Evolutionary conservation across 2,888 invertebrate genomes (phyloP).

Genomic region (Rotaria sp.): DNA sequence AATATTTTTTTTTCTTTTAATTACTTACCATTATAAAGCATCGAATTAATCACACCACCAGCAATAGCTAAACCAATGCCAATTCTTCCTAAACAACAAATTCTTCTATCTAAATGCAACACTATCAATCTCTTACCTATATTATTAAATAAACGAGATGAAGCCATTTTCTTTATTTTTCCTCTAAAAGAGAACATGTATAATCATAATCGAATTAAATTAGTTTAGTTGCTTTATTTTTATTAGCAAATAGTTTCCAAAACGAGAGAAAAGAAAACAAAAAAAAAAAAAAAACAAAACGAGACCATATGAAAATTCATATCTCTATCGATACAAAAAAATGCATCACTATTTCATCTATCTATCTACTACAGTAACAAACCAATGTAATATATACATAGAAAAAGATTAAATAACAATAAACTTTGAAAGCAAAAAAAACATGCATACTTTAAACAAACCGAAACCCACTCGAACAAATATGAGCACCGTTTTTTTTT

Average conservation of each 20-base stretch:
- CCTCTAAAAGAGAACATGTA: background rate
- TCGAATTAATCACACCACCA: constrained; percentile 88
- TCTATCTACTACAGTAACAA: background rate
- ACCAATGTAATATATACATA: background rate
- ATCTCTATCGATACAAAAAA: background rate
- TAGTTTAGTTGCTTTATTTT: background rate
- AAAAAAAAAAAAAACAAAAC: background rate
- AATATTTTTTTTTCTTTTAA: constrained; percentile 33
- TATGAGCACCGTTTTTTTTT: background rate
- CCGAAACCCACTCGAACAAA: constrained; percentile 6
- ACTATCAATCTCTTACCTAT: background rate
- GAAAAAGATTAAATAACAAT: constrained; percentile 10
- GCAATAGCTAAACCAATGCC: constrained; percentile 86
- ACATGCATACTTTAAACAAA: constrained; percentile 15
- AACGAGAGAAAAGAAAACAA: background rate
- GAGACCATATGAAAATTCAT: background rate
- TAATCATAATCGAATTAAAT: no score
- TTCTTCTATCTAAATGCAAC: background rate
- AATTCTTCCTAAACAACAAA: constrained; percentile 51
- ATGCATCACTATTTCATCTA: constrained; percentile 1
- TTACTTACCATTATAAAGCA: constrained; percentile 80
- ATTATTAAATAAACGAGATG: constrained; percentile 5
- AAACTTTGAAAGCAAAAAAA: background rate
- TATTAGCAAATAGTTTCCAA: background rate
- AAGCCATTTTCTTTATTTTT: background rate